Evolutionary conservation across 1,140 invertebrate species (phyloP).

Genomic region (Pachypeltis micranthus): DNA sequence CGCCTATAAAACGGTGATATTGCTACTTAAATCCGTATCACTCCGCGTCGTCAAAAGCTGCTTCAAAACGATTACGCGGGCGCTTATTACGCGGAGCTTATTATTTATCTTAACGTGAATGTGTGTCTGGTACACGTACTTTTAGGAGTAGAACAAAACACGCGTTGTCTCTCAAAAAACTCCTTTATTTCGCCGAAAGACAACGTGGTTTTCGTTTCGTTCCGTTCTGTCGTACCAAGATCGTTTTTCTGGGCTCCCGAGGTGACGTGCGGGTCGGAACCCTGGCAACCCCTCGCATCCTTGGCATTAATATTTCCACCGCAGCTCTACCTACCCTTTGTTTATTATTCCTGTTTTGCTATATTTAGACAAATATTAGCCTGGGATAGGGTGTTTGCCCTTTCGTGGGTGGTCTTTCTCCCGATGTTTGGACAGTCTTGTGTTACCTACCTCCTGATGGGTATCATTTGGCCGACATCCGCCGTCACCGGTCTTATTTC

Average conservation of each 20-base stretch:
- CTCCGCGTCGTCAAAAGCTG: no score
- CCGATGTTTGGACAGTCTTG: constrained; percentile 13
- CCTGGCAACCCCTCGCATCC: background rate
- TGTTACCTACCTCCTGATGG: constrained; percentile 13
- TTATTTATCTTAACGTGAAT: no score
- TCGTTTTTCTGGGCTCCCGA: background rate
- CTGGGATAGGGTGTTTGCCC: constrained; percentile 5
- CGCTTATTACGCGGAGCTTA: no score
- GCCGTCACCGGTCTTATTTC: background rate
- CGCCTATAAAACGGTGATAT: no score
- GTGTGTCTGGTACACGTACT: no score
- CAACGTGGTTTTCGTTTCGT: no score
- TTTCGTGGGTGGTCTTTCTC: constrained; percentile 1
- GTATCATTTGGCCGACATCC: constrained; percentile 13
- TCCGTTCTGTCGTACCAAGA: no score
- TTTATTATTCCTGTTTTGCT: constrained; percentile 16
- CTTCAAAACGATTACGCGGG: no score
- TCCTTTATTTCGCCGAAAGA: no score
- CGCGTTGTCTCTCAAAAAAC: no score
- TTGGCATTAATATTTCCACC: background rate
- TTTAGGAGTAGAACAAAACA: no score
- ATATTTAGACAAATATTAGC: constrained; percentile 18
- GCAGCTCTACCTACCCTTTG: background rate
- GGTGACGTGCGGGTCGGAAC: background rate
- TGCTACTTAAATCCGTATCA: no score